Base-by-base conservation (phyloP, 2,797 vertebrate genomes). In the Echiichthys vipera region DNA sequence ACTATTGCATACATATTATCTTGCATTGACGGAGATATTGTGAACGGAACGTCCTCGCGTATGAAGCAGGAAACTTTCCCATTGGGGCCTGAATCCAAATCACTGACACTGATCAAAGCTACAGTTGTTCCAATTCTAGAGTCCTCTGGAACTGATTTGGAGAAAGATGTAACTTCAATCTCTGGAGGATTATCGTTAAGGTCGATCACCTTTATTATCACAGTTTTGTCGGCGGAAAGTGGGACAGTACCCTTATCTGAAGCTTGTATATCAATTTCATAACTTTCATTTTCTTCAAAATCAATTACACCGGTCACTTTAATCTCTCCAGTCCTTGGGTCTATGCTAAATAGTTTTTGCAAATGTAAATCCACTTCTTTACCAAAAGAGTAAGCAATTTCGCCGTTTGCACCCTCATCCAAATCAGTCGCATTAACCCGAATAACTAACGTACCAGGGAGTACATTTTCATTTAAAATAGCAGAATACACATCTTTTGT, bases 71-170 rank as follows among this genome's bases (percentile, higher is more conserved):
- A 59, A 0, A 91, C 84, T 63, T 91, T 86, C 0, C 90, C 91
- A 79, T 92, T 90, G 0, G 36, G 18, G 3, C 89, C 91, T 29
- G 91, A 89, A 64, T 93, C 92, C n/a, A 58, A 66, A 80, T 93
- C 92, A 68, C 39, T 74, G 1, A 89, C 78, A 25, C 87, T 88
- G 25, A 93, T 87, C 11, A 89, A 51, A 18, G 89, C 88, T 3
- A 92, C 84, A 8, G 86, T 86, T 14, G 70, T 89, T 64, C 88
- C 88, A 50, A 50, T 49, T 59, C 54, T 79, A 3, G 79, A 74
- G 54, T 90, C 63, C 37, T 91, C 89, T 0, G 69, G 58, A 39
- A 91, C 57, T 14, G 75, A 47, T 50, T 78, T 86, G 0, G 87
- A 86, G 56, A 84, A 79, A 10, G 88, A 88, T 11, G 84, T 87